phyloP scores from a whole-genome alignment of 2,797 vertebrate genomes.

The Rhabdomys pumilio region DNA sequence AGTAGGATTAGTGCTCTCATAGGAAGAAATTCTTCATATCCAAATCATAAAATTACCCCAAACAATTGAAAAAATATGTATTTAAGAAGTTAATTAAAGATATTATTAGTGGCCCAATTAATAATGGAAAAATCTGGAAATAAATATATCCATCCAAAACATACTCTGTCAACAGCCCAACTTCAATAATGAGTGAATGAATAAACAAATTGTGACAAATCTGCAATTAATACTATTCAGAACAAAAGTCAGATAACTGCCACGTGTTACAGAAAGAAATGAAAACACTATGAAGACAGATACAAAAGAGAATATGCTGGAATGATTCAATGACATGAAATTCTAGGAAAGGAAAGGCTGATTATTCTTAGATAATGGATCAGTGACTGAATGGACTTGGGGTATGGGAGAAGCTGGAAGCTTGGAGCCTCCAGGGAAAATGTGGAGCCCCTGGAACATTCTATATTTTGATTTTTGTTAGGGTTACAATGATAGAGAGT shows the following conservation, averaged over 20 bases:
- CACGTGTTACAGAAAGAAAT: neutral
- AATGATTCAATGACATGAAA: neutral
- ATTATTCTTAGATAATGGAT: neutral
- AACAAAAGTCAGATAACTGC: neutral
- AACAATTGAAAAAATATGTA: neutral
- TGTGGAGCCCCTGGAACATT: neutral
- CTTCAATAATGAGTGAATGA: neutral
- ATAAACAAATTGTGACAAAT: neutral
- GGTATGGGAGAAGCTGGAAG: accelerated
- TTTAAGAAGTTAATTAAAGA: neutral
- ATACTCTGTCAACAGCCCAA: neutral
- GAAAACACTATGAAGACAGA: neutral
- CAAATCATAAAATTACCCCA: neutral
- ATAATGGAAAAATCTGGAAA: constrained; percentile 8
- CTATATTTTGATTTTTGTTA: neutral
- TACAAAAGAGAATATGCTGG: neutral
- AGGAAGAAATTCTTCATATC: neutral
- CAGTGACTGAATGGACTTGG: neutral
- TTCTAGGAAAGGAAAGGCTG: neutral
- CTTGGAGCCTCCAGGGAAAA: neutral
- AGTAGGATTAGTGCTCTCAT: neutral
- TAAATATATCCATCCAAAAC: constrained; percentile 11
- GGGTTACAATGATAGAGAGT: neutral
- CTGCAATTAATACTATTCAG: neutral
- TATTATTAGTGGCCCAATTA: neutral